Conservation (phyloP, 30 jellyfish, hydroid and myxozoan genomes). For the Clytia hemisphaerica region DNA sequence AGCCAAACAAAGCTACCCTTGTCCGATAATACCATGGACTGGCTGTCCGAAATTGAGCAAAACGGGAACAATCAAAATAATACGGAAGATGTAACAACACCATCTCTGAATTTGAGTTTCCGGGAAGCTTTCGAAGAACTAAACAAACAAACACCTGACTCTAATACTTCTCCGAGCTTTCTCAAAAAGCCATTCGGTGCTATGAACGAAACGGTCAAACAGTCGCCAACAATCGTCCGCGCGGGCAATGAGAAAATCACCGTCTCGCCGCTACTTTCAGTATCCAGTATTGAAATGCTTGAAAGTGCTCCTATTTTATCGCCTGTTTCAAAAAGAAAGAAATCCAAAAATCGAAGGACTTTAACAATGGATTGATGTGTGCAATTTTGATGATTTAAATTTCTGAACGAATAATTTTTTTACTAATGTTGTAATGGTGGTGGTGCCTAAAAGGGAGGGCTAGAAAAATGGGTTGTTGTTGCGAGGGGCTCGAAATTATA, state of each 20-base stretch:
- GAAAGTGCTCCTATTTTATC: constrained; percentile 85
- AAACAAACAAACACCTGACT: too few relatives aligned
- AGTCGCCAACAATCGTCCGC: constrained; percentile 28
- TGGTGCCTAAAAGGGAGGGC: too few relatives aligned
- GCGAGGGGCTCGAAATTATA: too few relatives aligned
- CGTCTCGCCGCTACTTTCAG: constrained; percentile 71
- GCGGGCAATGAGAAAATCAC: constrained; percentile 20
- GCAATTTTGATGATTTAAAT: too few relatives aligned
- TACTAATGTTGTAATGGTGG: too few relatives aligned
- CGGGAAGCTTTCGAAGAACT: constrained; percentile 18
- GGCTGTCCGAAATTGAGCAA: constrained; percentile 32
- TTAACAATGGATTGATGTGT: too few relatives aligned
- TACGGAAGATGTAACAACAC: background rate
- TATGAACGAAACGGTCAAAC: background rate
- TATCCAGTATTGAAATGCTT: constrained; percentile 62
- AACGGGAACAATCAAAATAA: too few relatives aligned
- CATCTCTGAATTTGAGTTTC: constrained; percentile 19
- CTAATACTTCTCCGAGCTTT: too few relatives aligned
- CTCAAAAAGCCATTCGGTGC: constrained; percentile 6
- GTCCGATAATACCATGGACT: constrained; percentile 30
- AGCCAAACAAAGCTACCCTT: too few relatives aligned
- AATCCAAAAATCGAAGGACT: constrained; percentile 15
- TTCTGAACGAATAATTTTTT: too few relatives aligned
- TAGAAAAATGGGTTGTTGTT: too few relatives aligned
- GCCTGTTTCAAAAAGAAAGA: constrained; percentile 41